Conservation (phyloP, 1,140 invertebrate species). For the Pinna nobilis region DNA sequence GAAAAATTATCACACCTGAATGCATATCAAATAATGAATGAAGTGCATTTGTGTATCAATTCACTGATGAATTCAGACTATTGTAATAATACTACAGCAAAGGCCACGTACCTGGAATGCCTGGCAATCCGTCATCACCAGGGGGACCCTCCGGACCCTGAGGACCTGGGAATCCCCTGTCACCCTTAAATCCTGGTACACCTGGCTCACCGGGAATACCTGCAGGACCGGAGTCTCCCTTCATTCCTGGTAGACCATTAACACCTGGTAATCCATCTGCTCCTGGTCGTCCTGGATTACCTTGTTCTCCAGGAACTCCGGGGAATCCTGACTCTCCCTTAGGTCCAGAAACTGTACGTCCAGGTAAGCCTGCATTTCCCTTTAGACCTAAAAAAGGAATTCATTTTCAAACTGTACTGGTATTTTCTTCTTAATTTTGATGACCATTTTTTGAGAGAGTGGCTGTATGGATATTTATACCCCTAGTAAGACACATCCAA, state of each 20-base stretch:
- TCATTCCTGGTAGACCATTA: constrained; percentile 28
- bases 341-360: constrained; percentile 47
- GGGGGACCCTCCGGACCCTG: constrained; percentile 82
- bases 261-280: constrained; percentile 7
- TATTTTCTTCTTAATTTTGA: no score
- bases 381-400: no score
- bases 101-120: constrained; percentile 4
- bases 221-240: constrained; percentile 11
- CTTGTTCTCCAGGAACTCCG: constrained; percentile 41
- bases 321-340: constrained; percentile 49
- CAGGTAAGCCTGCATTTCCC: constrained; percentile 40
- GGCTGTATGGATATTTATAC: no score
- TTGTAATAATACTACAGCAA: no score
- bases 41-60: no score
- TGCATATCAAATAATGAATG: no score
- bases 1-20: no score
- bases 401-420: no score
- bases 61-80: no score
- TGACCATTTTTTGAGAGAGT: no score
- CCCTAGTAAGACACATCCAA: no score
- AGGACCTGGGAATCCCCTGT: constrained; percentile 85
- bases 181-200: constrained; percentile 77
- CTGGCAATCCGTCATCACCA: constrained; percentile 14
- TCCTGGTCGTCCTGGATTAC: constrained; percentile 34
- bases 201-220: constrained; percentile 5